Conservation (phyloP, 2,113 vertebrate species). For the Vanacampus margaritifer region DNA sequence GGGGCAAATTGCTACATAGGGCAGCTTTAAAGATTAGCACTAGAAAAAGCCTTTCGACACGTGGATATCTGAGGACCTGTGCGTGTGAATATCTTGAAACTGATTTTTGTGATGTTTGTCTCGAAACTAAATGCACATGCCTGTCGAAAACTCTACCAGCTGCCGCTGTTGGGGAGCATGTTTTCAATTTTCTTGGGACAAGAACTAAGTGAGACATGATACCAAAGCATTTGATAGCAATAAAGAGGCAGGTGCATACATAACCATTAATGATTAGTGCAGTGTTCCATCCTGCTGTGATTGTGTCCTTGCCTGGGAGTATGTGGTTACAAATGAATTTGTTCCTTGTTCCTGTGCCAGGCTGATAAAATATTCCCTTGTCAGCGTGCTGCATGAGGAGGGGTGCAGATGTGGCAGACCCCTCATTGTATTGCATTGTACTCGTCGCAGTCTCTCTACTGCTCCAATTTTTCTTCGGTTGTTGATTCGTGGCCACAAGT, state of each 20-base stretch:
- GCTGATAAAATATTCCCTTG: constrained; percentile 70
- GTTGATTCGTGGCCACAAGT: constrained; percentile 41
- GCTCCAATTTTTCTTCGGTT: constrained; percentile 45
- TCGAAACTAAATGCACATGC: no score
- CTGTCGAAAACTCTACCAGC: no score
- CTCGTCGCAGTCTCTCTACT: constrained; percentile 33
- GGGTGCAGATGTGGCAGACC: constrained; percentile 63
- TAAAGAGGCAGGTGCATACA: constrained; percentile 41
- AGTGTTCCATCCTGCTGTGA: constrained; percentile 57
- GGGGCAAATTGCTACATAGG: no score
- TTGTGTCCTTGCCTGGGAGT: constrained; percentile 57
- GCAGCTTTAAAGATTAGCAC: no score
- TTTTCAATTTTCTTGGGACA: no score
- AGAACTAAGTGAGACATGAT: constrained; percentile 33
- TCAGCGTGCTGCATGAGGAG: constrained; percentile 50
- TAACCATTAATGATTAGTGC: constrained; percentile 53
- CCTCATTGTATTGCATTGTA: constrained; percentile 18
- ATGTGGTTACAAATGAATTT: constrained; percentile 60
- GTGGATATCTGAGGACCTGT: no score
- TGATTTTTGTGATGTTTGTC: no score
- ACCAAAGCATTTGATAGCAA: constrained; percentile 27
- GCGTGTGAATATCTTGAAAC: no score
- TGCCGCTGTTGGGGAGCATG: no score
- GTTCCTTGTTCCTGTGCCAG: constrained; percentile 55
- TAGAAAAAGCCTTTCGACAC: no score